phyloP scores from a whole-genome alignment of 2,888 invertebrate genomes.

The Hyalella azteca region DNA sequence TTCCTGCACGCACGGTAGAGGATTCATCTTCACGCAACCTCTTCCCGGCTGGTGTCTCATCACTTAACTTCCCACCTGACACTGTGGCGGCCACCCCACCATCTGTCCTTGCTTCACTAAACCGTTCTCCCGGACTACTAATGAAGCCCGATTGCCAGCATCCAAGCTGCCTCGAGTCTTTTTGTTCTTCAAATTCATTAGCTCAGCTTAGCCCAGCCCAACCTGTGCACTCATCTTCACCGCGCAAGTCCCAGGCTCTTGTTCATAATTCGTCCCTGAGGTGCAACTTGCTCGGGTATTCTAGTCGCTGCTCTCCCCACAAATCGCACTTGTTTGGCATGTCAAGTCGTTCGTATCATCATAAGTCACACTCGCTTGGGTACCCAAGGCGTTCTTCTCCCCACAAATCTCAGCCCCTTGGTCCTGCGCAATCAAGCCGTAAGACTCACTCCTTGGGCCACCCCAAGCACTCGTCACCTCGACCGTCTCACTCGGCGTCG shows the following conservation, averaged over 20 bases:
- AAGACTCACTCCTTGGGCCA: neutral
- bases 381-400: neutral
- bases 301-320: neutral
- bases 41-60: neutral
- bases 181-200: neutral
- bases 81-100: neutral
- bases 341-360: neutral
- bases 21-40: neutral
- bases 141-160: neutral
- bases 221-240: constrained; percentile 16
- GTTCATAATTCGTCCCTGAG: no score
- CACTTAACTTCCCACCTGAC: neutral
- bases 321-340: neutral
- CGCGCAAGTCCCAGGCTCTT: neutral
- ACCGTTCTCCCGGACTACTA: neutral
- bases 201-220: neutral
- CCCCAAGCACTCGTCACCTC: constrained; percentile 7
- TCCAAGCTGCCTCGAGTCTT: neutral
- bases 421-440: neutral
- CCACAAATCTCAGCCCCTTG: neutral
- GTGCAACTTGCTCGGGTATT: no score
- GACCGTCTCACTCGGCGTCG: constrained; percentile 8
- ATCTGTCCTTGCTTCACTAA: neutral
- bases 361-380: neutral
- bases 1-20: neutral